These are phyloP conservation scores for Lasioglossum pauxillum DNA, from an alignment of 2,888 invertebrate genomes.

Conservation along the genomic window DNA sequence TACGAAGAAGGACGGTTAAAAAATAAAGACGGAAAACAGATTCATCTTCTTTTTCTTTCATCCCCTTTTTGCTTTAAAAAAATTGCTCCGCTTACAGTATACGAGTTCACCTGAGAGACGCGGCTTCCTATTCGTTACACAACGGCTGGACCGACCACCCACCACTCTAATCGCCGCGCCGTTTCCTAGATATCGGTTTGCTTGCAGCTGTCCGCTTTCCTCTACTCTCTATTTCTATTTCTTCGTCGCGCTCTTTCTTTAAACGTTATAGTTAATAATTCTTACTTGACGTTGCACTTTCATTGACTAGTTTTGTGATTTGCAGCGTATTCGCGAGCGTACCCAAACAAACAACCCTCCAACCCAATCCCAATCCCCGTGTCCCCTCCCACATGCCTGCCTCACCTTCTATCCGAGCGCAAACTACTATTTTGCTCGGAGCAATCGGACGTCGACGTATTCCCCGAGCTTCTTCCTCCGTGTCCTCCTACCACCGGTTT, in stretches of 20 bases:
- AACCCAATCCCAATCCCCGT: background rate
- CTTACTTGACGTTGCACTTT: conserved; percentile 84
- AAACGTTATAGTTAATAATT: conserved; percentile 77
- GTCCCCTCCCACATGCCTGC: conserved; percentile 8
- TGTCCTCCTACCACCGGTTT: background rate
- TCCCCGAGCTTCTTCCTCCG: conserved; percentile 30
- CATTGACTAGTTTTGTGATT: conserved; percentile 84
- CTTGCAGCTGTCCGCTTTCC: conserved; percentile 20
- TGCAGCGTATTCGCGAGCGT: conserved; percentile 69
- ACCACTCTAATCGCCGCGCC: background rate
- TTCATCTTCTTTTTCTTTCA: background rate
- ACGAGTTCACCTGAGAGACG: conserved; percentile 19
- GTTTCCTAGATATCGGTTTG: conserved; percentile 13
- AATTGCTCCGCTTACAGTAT: conserved; percentile 20
- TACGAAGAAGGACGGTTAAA: conserved; percentile 1
- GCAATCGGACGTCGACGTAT: conserved; percentile 62
- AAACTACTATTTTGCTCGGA: conserved; percentile 26
- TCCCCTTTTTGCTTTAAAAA: background rate
- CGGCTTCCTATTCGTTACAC: background rate
- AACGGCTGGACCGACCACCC: background rate
- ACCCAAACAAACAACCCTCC: conserved; percentile 42
- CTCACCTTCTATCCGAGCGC: conserved; percentile 28
- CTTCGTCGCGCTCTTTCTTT: conserved; percentile 59
- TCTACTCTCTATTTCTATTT: conserved; percentile 48
- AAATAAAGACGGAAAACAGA: conserved; percentile 21